A percentile compares a stretch with the other conserved stretches of the same genome.
Evolutionary conservation across 1,140 invertebrate genomes (phyloP).

Genomic region (Drosophila lacertosa): DNA sequence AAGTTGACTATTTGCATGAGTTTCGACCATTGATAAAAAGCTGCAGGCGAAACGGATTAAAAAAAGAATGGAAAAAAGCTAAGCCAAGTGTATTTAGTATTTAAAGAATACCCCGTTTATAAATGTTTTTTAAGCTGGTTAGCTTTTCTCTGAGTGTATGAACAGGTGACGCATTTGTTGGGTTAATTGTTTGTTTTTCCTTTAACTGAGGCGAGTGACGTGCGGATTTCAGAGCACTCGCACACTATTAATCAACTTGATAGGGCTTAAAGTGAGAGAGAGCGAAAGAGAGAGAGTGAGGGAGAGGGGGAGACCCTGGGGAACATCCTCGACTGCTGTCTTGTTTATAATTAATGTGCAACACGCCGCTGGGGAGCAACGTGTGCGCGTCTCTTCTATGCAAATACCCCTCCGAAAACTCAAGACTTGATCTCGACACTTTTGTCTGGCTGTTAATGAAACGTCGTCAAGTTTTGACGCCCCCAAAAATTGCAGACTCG

Average conservation of each 20-base stretch:
- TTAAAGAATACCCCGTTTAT: too few relatives aligned
- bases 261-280: conserved; percentile 47
- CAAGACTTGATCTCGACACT: conserved; percentile 12
- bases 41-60: not conserved
- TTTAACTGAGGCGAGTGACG: conserved; percentile 67
- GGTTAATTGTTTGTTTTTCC: conserved; percentile 77
- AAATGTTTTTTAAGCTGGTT: too few relatives aligned
- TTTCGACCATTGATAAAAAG: conserved; percentile 52
- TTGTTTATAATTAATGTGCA: conserved; percentile 80
- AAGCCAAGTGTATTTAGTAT: too few relatives aligned
- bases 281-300: conserved; percentile 25
- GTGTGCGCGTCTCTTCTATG: conserved; percentile 38
- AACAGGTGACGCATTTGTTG: conserved; percentile 66
- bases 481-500: conserved; percentile 46
- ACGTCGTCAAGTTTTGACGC: conserved; percentile 75
- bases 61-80: not conserved
- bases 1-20: conserved; percentile 67
- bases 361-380: conserved; percentile 33
- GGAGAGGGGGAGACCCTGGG: conserved; percentile 19
- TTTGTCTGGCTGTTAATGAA: conserved; percentile 52
- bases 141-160: not conserved
- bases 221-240: conserved; percentile 59
- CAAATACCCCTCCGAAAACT: conserved; percentile 65
- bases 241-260: conserved; percentile 80
- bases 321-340: conserved; percentile 34